A percentile compares a stretch with the other conserved stretches of the same genome.
phyloP scores from a whole-genome alignment of 2,113 vertebrate species.

The Anseranas semipalmata region DNA sequence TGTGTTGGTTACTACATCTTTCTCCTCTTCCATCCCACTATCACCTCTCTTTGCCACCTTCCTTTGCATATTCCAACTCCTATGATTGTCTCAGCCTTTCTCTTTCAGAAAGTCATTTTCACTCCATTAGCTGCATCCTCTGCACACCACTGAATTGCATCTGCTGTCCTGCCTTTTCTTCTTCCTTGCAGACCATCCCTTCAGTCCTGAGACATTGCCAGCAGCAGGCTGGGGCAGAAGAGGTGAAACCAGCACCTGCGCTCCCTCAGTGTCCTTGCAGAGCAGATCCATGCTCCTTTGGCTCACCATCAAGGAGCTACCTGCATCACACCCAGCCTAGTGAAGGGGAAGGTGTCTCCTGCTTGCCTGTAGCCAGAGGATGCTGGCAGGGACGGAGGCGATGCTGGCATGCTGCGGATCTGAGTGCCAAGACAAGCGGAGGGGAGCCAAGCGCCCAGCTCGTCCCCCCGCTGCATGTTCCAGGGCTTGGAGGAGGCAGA shows the following conservation, averaged over 20 bases:
- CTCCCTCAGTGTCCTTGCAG: background rate
- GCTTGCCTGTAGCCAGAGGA: too few relatives aligned
- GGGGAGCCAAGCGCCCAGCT: background rate
- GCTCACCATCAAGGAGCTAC: background rate
- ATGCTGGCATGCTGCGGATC: background rate
- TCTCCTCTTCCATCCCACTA: background rate
- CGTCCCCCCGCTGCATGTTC: background rate
- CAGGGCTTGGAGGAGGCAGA: background rate
- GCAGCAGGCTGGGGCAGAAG: background rate
- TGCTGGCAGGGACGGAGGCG: background rate
- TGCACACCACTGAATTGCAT: background rate
- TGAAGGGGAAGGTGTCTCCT: background rate
- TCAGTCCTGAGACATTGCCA: background rate
- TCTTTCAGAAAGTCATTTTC: background rate
- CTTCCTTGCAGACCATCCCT: background rate
- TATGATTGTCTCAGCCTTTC: background rate
- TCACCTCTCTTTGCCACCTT: background rate
- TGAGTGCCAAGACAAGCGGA: background rate
- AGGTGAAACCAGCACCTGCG: background rate
- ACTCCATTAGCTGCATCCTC: background rate
- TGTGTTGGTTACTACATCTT: background rate
- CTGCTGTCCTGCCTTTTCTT: background rate
- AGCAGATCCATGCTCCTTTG: background rate
- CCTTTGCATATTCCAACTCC: background rate
- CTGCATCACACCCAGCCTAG: background rate